A percentile compares a stretch with the other conserved stretches of the same genome.
phyloP scores from a whole-genome alignment of 1,140 invertebrate species.

The Trypoxylus dichotomus region DNA sequence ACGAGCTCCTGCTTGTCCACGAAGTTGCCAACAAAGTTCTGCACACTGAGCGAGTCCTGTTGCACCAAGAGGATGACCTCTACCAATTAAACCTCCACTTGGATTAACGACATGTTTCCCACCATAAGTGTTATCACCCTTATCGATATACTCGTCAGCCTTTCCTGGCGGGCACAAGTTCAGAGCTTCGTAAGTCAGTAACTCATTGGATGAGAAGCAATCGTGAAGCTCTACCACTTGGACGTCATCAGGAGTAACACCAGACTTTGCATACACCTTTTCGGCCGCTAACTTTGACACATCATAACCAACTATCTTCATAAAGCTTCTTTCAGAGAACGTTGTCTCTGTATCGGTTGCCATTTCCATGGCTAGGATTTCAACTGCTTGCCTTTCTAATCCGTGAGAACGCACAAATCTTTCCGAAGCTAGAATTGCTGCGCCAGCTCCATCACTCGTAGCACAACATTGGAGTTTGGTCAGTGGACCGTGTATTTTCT shows the following conservation, averaged over 20 bases:
- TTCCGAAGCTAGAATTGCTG: slow-evolving; percentile 88
- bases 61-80: slow-evolving; percentile 97
- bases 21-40: slow-evolving; percentile 91
- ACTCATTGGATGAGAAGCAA: slow-evolving; percentile 96
- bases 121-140: slow-evolving; percentile 95
- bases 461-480: slow-evolving; percentile 97
- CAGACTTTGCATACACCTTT: slow-evolving; percentile 76
- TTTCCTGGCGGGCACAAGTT: slow-evolving; percentile 88
- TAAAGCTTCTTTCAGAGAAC: slow-evolving; percentile 81
- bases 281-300: slow-evolving; percentile 89
- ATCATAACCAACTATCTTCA: slow-evolving; percentile 92
- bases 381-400: slow-evolving; percentile 83
- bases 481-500: slow-evolving; percentile 82
- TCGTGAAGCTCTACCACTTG: slow-evolving; percentile 98
- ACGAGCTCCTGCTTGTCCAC: slow-evolving; percentile 84
- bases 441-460: slow-evolving; percentile 94
- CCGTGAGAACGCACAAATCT: slow-evolving; percentile 83
- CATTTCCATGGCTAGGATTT: slow-evolving; percentile 97
- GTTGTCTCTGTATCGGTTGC: slow-evolving; percentile 85
- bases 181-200: slow-evolving; percentile 96
- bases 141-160: slow-evolving; percentile 88
- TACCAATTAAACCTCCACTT: slow-evolving; percentile 96
- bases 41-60: slow-evolving; percentile 96
- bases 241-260: slow-evolving; percentile 76
- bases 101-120: slow-evolving; percentile 97